Conservation (phyloP, 1,140 invertebrate species). For the Oncopodura yosiiana region DNA sequence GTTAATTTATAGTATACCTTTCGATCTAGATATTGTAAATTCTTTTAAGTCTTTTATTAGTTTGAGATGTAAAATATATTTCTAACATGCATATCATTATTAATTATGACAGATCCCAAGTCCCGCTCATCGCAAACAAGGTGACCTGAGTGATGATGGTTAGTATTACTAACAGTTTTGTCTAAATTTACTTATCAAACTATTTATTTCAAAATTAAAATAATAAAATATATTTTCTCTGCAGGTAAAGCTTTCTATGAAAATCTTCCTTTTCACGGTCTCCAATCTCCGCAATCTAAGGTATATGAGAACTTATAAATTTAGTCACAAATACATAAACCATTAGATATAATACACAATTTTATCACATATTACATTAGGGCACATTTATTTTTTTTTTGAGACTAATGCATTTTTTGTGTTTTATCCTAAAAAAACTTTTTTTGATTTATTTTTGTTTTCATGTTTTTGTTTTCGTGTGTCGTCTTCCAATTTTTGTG, state of each 20-base stretch:
- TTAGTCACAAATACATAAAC: too few relatives aligned
- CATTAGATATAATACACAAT: too few relatives aligned
- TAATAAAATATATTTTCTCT: too few relatives aligned
- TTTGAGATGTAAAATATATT: too few relatives aligned
- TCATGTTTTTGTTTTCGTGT: conserved; percentile 17
- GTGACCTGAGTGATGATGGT: conserved; percentile 39
- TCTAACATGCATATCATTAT: too few relatives aligned
- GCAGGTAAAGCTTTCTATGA: conserved; percentile 78
- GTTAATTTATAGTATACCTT: too few relatives aligned
- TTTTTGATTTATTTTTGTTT: conserved; percentile 17
- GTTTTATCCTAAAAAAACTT: conserved; percentile 26
- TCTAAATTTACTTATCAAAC: too few relatives aligned
- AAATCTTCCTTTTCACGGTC: conserved; percentile 84
- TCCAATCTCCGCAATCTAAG: conserved; percentile 81
- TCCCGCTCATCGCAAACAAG: conserved; percentile 36
- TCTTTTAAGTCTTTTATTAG: too few relatives aligned
- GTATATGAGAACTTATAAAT: conserved; percentile 44
- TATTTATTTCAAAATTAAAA: too few relatives aligned
- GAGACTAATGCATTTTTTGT: conserved; percentile 9
- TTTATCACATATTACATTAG: too few relatives aligned
- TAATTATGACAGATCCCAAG: conserved; percentile 34
- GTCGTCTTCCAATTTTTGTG: conserved; percentile 16
- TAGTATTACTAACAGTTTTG: too few relatives aligned
- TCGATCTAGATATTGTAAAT: too few relatives aligned
- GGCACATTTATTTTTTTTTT: background rate